These are phyloP conservation scores for Callinectes sapidus DNA, from an alignment of 2,888 invertebrate species.

Conservation along the genomic window DNA sequence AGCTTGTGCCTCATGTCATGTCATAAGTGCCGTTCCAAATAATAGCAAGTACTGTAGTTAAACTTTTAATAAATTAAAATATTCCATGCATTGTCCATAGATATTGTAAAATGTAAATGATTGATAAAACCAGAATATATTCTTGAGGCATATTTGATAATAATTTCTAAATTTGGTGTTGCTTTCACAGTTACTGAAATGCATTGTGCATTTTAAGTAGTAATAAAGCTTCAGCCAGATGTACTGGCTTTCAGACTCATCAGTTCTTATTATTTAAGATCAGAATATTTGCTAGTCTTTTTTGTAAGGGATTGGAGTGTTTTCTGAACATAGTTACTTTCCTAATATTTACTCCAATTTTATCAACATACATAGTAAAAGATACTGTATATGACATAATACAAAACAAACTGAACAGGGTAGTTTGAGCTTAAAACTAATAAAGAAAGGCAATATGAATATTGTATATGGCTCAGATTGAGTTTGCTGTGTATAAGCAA, in stretches of 20 bases:
- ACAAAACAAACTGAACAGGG: not conserved
- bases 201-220: not conserved
- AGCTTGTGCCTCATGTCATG: slow-evolving; percentile 24
- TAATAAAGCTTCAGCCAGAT: not conserved
- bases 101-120: not conserved
- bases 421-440: slow-evolving; percentile 3
- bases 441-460: not conserved
- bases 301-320: slow-evolving; percentile 17
- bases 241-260: not conserved
- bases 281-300: slow-evolving; percentile 27
- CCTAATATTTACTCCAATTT: not conserved
- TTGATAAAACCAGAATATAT: not conserved
- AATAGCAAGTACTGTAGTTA: not conserved
- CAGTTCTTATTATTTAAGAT: not conserved
- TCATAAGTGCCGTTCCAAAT: slow-evolving; percentile 37
- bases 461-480: not conserved
- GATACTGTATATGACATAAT: not conserved
- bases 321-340: slow-evolving; percentile 11
- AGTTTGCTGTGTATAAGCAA: not conserved
- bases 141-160: not conserved
- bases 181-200: not conserved
- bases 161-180: not conserved
- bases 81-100: not conserved
- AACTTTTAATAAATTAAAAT: not conserved
- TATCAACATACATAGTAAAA: not conserved